phyloP scores from a whole-genome alignment of 2,113 vertebrate species.

The Parus major region DNA sequence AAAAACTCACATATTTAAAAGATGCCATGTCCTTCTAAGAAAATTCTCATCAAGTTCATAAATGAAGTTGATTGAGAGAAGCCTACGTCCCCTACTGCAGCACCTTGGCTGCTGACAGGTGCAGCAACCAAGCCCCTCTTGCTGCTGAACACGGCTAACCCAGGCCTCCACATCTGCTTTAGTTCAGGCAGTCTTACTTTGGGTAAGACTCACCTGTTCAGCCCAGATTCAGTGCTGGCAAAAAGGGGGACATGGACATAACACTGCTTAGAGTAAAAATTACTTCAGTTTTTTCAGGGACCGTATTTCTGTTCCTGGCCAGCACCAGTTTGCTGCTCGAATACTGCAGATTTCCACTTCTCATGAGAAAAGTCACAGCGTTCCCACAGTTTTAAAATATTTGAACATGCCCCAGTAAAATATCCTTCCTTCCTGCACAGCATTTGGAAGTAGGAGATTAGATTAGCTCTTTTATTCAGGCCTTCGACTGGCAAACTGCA shows the following conservation, averaged over 20 bases:
- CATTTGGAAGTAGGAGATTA: not conserved
- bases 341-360: not conserved
- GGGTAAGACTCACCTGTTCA: not conserved
- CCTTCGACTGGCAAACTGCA: not conserved
- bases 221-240: not conserved
- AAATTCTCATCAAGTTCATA: not conserved
- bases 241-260: not conserved
- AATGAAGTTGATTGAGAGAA: not conserved
- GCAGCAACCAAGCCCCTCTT: not conserved
- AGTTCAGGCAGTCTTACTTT: not conserved
- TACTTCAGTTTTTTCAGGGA: not conserved
- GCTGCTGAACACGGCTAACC: accelerated
- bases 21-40: no score
- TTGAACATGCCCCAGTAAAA: not conserved
- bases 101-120: not conserved
- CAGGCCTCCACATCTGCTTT: accelerated
- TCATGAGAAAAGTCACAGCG: not conserved
- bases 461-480: not conserved
- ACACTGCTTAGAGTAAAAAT: not conserved
- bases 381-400: not conserved
- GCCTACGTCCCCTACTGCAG: accelerated
- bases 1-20: not conserved
- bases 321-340: not conserved
- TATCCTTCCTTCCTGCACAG: not conserved
- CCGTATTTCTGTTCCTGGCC: not conserved